These are phyloP conservation scores for Drosophila infuscata DNA, from an alignment of 2,888 invertebrate genomes.

Conservation along the genomic window DNA sequence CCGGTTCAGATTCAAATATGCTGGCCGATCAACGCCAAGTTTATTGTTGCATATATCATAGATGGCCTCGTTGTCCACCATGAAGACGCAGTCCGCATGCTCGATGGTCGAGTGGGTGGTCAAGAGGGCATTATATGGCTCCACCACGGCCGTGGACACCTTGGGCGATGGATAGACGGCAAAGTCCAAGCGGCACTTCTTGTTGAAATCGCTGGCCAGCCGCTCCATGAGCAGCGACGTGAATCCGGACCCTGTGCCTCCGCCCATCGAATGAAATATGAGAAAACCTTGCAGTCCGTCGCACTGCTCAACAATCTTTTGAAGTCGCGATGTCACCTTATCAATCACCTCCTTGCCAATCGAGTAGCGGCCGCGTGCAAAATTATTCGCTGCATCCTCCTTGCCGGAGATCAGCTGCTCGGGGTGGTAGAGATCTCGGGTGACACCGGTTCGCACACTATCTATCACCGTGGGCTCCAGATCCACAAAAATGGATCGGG, in stretches of 20 bases:
- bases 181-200: constrained; percentile 95
- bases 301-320: constrained; percentile 92
- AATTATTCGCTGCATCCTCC: constrained; percentile 96
- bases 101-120: constrained; percentile 95
- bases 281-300: constrained; percentile 93
- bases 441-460: constrained; percentile 78
- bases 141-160: constrained; percentile 96
- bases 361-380: constrained; percentile 94
- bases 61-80: constrained; percentile 98
- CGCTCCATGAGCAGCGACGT: constrained; percentile 95
- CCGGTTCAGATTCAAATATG: constrained; percentile 89
- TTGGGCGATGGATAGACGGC: constrained; percentile 96
- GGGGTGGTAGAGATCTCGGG: constrained; percentile 86
- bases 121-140: constrained; percentile 96
- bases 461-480: constrained; percentile 83
- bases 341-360: constrained; percentile 92
- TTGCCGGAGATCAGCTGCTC: constrained; percentile 94
- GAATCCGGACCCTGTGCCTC: constrained; percentile 95
- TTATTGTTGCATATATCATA: constrained; percentile 96
- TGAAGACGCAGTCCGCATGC: constrained; percentile 96
- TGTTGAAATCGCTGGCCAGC: constrained; percentile 92
- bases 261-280: constrained; percentile 95
- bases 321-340: constrained; percentile 91
- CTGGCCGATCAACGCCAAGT: constrained; percentile 90
- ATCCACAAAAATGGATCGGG: constrained; percentile 87